These are phyloP conservation scores for Andrena minutula DNA, from an alignment of 2,888 invertebrate genomes.

Conservation along the genomic window DNA sequence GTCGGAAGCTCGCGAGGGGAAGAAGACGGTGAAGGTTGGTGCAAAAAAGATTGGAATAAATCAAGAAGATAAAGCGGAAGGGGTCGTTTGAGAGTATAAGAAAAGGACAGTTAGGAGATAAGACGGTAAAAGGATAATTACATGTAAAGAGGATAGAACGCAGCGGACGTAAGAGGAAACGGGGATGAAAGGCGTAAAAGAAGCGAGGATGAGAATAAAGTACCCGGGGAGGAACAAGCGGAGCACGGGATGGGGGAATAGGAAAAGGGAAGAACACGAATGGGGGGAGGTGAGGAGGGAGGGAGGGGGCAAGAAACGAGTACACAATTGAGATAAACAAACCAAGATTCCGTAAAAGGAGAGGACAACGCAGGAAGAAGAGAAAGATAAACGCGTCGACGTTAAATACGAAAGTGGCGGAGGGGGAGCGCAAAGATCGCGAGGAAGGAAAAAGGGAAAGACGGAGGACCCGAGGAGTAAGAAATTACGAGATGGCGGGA, in stretches of 20 bases:
- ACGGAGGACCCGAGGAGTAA: neutral
- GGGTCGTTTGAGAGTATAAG: neutral
- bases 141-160: constrained; percentile 26
- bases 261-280: neutral
- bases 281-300: neutral
- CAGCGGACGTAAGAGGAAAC: neutral
- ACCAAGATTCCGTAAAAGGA: neutral
- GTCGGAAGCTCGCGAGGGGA: neutral
- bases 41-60: neutral
- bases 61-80: neutral
- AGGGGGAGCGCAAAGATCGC: neutral
- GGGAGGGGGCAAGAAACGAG: neutral
- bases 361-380: neutral
- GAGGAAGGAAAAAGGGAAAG: neutral
- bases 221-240: neutral
- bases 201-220: neutral
- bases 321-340: constrained; percentile 17
- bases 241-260: neutral
- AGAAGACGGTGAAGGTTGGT: neutral
- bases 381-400: neutral
- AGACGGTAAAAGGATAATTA: constrained; percentile 31
- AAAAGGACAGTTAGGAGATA: neutral
- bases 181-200: neutral
- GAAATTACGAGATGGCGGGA: neutral
- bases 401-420: constrained; percentile 12